Evolutionary conservation across 2,113 vertebrate species (phyloP), one percentile per base, ranked within the genome.

Genomic region (Protobothrops mucrosquamatus): DNA sequence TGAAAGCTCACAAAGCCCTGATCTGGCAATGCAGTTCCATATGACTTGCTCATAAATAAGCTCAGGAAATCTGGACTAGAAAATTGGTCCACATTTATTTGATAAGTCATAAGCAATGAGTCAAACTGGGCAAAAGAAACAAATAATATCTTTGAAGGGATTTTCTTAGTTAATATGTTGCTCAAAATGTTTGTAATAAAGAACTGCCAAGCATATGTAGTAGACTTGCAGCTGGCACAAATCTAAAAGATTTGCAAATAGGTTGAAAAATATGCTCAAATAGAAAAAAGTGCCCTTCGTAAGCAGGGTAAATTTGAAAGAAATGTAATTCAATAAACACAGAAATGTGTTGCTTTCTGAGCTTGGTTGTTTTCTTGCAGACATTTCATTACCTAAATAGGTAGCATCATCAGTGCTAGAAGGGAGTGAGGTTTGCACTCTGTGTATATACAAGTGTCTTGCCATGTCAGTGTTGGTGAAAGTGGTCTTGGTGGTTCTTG

Each of bases 41-140:
- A 48, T 56, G 92, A 48, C 61, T 18, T 48, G 24, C 87, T 89
- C 88, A 89, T 89, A 92, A 92, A 92, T 43, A 89, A 85, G 88
- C 69, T 92, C 88, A 89, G 54, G 54, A 92, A 92, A 92, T 92
- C 88, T 92, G 88, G 64, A 89, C 88, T 61, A 89, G 54, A 57
- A n/a, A 85, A n/a, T 86, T 23, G 6, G 69, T 85, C 52, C 54
- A 59, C 39, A 85, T 51, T 89, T 69, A 74, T 92, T 92, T 59
- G 92, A 89, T 89, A 85, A 89, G 54, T 85, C 54, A 85, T 46
- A 92, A 92, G 92, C 88, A 89, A 81, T 56, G 52, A 89, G 29
- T 51, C 64, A n/a, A 26, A 56, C 92, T 85, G 54, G 20, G 54
- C 34, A 89, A 85, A 92, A n/a, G 64, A 85, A 59, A 61, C 43